Evolutionary conservation across 2,797 vertebrate genomes (phyloP).

Genomic region (Cynopterus sphinx): DNA sequence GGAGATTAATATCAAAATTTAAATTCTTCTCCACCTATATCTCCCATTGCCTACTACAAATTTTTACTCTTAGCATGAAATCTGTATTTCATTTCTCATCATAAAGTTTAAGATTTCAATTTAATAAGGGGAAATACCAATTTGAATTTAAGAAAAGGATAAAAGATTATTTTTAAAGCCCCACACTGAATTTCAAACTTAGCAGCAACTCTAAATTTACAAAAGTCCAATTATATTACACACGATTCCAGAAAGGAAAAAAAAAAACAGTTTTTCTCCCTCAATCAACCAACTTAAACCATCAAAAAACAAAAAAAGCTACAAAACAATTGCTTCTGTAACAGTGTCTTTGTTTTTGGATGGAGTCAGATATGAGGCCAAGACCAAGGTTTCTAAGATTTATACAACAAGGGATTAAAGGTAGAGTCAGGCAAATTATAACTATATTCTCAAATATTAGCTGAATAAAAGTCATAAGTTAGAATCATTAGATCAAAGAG

Average conservation of each 20-base stretch:
- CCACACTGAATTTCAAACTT: neutral
- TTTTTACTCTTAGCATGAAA: slow-evolving; percentile 16
- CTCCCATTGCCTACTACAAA: neutral
- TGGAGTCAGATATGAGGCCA: neutral
- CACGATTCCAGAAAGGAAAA: neutral
- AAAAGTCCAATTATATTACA: slow-evolving; percentile 6
- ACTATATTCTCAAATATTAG: neutral
- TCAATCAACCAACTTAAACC: neutral
- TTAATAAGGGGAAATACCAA: neutral
- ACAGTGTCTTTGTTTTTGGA: neutral
- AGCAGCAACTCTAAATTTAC: neutral
- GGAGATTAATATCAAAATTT: slow-evolving; percentile 9
- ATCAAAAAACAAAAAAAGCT: neutral
- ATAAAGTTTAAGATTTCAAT: slow-evolving; percentile 21
- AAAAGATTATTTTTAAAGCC: slow-evolving; percentile 11
- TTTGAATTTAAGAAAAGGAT: slow-evolving; percentile 10
- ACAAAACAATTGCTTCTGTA: neutral
- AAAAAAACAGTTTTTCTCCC: neutral
- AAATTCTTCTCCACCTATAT: neutral
- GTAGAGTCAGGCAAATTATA: neutral
- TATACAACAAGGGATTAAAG: neutral
- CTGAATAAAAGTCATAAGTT: slow-evolving; percentile 19
- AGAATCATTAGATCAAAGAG: neutral
- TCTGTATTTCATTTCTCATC: neutral
- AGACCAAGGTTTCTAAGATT: slow-evolving; percentile 34